Base-by-base conservation (phyloP, 2,797 vertebrate genomes). In the Leptodactylus fallax region DNA sequence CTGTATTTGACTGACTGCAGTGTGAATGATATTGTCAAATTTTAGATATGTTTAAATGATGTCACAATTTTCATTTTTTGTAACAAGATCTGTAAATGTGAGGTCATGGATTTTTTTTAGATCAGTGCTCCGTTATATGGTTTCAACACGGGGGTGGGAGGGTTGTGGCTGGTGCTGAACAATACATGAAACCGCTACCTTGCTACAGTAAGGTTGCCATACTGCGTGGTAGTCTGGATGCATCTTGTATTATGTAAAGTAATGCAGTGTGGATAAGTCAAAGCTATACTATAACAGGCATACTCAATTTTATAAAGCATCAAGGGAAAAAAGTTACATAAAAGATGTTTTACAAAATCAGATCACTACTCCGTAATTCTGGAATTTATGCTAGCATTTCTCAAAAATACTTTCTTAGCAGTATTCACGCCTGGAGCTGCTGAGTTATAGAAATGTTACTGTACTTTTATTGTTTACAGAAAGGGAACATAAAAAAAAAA, bases 1-100 rank as follows among this genome's bases (percentile, higher is more conserved):
- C 47, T 83, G 23, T 83, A 83, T 79, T 21, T 72, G 69, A 65
- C 63, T 67, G 67, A 85, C 51, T 81, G 85, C 72, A 83, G 85
- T 79, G 36, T 86, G 79, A 47, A 27, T 47, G 47, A 53, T 74
- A 49, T 85, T 12, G 10, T 55, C 51, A 45, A 61, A 58, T 58
- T 58, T 58, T 47, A 27, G n/a, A 58, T 58, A 14, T 13, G 55
- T 13, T 58, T 11, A 10, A 60, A 36, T 76, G 47, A 51, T 76
- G 72, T 76, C 47, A 51, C 72, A 76, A 74, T 47, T 74, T 49
- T 45, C 19, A 51, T 45, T 76, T 76, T n/a, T 51, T 76, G 9
- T 76, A 53, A n/a, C 72, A 4, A n/a, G 2, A 6, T 76, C 36
- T 72, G 71, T 23, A 53, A 76, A 51, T 53, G 4, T 77, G 72